Base-by-base conservation (phyloP, 2,888 invertebrate species). In the Eucera pruinosa region DNA sequence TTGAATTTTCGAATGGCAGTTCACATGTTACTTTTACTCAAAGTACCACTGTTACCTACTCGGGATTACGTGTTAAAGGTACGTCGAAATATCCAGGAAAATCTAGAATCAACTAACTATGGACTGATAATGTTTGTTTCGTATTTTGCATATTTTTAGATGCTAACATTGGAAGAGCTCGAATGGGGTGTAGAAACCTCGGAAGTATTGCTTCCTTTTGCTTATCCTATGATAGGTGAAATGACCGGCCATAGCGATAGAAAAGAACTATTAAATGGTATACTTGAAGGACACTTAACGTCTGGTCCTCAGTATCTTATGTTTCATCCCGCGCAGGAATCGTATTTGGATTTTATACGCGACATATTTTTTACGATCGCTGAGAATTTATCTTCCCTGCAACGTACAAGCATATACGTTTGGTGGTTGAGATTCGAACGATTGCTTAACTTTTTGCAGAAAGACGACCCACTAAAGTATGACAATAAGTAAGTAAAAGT, bases 401-500 rank as follows among this genome's bases (percentile, higher is more conserved):
- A 95, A 82, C 90, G 93, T 78, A 93, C 93, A 1, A 93, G 94
- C 7, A 93, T 95, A 68, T 93, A 94, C n/a, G 85, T 95, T 9
- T 94, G 95, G 93, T 95, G 95, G 95, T 91, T 95, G 45, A 92
- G 94, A 71, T 95, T 95, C 83, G 94, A 95, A 88, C 93, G 95
- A 30, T 86, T 95, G 57, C 87, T 95, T 1, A 88, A 94, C 25
- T 91, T 93, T 70, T 86, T 94, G 6, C 92, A 93, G 67, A 93
- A 93, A 84, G 88, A 93, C 15, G 91, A 91, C 41, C 82, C 91
- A 23, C 89, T 93, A 45, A 94, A 94, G 85, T 89, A 78, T 13
- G 87, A 88, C 25, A 88, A 77, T 36, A 86, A 87, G 88, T 86
- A 71, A 87, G 88, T 86, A 71, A 76, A 77, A 52, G 5, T 25